phyloP scores from a whole-genome alignment of 2,888 invertebrate species.

The Napeogenes sylphis region DNA sequence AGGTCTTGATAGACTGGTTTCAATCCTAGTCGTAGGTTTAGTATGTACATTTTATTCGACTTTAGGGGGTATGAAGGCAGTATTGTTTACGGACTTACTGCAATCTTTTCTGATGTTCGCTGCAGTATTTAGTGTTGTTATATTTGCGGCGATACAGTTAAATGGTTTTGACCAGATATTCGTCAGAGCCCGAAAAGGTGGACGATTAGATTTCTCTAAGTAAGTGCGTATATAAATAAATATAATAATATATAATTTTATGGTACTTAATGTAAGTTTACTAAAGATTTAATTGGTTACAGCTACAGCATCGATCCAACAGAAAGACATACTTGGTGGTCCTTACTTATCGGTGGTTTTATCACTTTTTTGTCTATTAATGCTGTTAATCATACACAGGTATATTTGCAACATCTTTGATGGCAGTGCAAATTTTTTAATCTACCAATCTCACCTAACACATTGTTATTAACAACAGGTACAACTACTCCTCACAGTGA shows the following conservation, averaged over 20 bases:
- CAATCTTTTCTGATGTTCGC: conserved; percentile 91
- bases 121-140: conserved; percentile 87
- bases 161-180: conserved; percentile 86
- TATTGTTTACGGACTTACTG: conserved; percentile 90
- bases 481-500: conserved; percentile 84
- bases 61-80: conserved; percentile 94
- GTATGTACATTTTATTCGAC: conserved; percentile 93
- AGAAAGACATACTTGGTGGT: conserved; percentile 89
- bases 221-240: conserved; percentile 46
- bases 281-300: conserved; percentile 34
- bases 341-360: conserved; percentile 87
- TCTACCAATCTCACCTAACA: background rate
- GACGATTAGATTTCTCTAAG: conserved; percentile 84
- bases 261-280: background rate
- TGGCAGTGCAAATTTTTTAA: background rate
- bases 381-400: conserved; percentile 91
- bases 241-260: background rate
- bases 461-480: conserved; percentile 54
- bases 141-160: conserved; percentile 82
- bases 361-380: conserved; percentile 89
- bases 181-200: conserved; percentile 81
- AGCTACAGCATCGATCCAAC: conserved; percentile 89
- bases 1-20: conserved; percentile 83
- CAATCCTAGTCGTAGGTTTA: conserved; percentile 85
- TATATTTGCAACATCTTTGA: conserved; percentile 31